Evolutionary conservation across 2,113 vertebrate species (phyloP).

Genomic region (Silurus glanis): DNA sequence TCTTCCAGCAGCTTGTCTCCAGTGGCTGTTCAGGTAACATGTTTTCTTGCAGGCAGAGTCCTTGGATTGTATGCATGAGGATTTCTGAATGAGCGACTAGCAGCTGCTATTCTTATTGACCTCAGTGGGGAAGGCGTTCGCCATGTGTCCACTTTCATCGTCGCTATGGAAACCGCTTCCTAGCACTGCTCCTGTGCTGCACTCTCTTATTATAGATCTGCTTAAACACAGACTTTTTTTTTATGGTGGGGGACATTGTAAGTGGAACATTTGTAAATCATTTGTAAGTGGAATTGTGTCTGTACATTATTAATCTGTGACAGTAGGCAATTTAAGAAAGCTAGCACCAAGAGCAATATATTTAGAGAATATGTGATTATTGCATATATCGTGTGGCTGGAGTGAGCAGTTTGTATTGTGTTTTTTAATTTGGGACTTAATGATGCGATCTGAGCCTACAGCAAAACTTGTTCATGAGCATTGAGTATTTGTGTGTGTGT

Average conservation of each 20-base stretch:
- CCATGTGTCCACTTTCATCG: conserved; percentile 54
- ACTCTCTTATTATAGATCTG: background rate
- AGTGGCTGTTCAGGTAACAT: conserved; percentile 14
- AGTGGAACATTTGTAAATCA: too few species aligned
- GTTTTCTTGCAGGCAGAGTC: conserved; percentile 37
- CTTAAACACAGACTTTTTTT: background rate
- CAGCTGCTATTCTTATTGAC: conserved; percentile 53
- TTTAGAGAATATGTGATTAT: background rate
- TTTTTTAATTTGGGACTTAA: background rate
- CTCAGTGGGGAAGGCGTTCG: conserved; percentile 45
- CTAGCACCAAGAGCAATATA: background rate
- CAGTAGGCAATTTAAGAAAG: background rate
- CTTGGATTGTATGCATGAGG: conserved; percentile 71
- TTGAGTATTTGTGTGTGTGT: background rate
- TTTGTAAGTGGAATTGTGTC: background rate
- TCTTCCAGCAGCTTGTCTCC: background rate
- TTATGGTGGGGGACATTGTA: background rate
- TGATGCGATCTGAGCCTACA: background rate
- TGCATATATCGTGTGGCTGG: conserved; percentile 9
- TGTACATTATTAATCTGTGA: background rate
- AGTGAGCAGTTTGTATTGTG: background rate
- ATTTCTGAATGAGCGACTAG: conserved; percentile 60
- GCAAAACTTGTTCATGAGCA: background rate
- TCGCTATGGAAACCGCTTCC: conserved; percentile 43
- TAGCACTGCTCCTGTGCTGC: conserved; percentile 2